Evolutionary conservation across 2,888 invertebrate genomes (phyloP).

Genomic region (Tanypteryx hageni): DNA sequence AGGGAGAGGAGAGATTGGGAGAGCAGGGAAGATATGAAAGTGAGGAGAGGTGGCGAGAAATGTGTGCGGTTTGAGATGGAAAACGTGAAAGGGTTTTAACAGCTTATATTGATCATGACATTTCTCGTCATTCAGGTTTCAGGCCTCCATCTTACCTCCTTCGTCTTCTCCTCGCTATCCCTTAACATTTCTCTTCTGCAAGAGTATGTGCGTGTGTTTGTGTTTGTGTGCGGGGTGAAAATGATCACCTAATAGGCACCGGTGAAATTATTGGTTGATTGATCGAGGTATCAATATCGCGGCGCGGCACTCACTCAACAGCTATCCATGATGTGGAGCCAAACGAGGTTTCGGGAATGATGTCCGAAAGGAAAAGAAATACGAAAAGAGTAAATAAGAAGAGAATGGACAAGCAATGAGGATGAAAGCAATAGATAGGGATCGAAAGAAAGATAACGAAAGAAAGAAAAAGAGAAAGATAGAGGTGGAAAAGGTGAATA

Average conservation of each 20-base stretch:
- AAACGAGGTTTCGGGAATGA: background rate
- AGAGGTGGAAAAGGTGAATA: too few species aligned
- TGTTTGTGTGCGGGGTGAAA: background rate
- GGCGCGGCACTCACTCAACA: background rate
- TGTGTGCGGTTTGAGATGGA: background rate
- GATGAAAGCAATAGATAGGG: too few species aligned
- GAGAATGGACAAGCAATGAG: too few species aligned
- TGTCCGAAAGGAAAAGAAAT: background rate
- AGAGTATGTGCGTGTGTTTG: background rate
- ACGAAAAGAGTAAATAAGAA: background rate
- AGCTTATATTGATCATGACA: background rate
- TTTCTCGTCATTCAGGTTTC: background rate
- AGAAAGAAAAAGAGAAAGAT: too few species aligned
- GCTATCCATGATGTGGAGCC: background rate
- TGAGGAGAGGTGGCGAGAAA: background rate
- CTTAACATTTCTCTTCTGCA: background rate
- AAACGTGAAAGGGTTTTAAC: background rate
- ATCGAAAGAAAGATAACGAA: too few species aligned
- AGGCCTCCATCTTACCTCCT: background rate
- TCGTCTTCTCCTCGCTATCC: background rate
- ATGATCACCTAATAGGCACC: background rate
- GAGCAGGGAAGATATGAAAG: background rate
- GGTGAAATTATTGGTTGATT: constrained; percentile 21
- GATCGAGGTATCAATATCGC: background rate
- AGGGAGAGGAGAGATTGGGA: background rate